Evolutionary conservation across 1,140 invertebrate species (phyloP).

Genomic region (Micrasema longulum): DNA sequence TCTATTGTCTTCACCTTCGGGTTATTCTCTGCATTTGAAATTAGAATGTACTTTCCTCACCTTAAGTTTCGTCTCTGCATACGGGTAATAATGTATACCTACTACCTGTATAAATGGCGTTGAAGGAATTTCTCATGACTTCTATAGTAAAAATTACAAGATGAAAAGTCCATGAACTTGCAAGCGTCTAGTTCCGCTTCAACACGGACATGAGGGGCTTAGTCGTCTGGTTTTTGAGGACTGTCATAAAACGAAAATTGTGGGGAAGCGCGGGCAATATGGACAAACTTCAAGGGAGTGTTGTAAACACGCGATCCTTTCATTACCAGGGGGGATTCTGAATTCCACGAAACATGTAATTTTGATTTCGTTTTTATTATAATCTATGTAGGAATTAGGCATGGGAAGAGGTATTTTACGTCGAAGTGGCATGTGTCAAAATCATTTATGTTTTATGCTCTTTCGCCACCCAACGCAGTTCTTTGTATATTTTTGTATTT

Average conservation of each 20-base stretch:
- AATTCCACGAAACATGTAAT: constrained; percentile 19
- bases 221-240: constrained; percentile 5
- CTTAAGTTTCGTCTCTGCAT: too few relatives aligned
- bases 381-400: constrained; percentile 4
- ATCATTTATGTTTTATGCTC: constrained; percentile 17
- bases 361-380: constrained; percentile 29
- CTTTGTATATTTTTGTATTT: too few relatives aligned
- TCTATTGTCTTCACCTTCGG: too few relatives aligned
- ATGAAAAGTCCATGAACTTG: constrained; percentile 20
- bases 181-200: too few relatives aligned
- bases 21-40: too few relatives aligned
- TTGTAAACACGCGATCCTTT: not conserved
- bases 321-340: constrained; percentile 5
- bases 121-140: too few relatives aligned
- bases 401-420: not conserved
- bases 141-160: not conserved
- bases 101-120: too few relatives aligned
- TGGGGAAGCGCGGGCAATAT: not conserved
- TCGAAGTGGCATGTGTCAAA: constrained; percentile 12
- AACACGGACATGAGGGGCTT: constrained; percentile 12
- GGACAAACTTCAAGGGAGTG: not conserved
- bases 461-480: too few relatives aligned
- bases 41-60: too few relatives aligned
- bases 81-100: too few relatives aligned
- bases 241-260: constrained; percentile 28